These are phyloP conservation scores for Caenorhabditis inopinata DNA, from an alignment of 1,140 invertebrate species.

Conservation along the genomic window DNA sequence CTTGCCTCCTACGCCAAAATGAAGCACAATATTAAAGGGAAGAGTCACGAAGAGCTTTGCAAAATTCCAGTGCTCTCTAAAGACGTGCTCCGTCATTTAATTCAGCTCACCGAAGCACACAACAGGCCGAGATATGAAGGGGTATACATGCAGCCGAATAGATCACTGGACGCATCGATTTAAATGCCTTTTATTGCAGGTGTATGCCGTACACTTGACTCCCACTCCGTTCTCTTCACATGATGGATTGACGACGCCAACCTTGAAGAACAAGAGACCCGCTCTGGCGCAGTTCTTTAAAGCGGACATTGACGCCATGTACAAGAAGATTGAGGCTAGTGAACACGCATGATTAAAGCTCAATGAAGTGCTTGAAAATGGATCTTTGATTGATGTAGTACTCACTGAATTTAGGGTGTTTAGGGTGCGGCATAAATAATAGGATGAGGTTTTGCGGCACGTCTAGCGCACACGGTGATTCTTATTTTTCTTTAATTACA, in stretches of 20 bases:
- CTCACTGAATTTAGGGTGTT: no score
- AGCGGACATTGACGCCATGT: not conserved
- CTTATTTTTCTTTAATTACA: no score
- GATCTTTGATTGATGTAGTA: no score
- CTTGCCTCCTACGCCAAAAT: not conserved
- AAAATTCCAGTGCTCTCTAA: not conserved
- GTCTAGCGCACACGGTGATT: no score
- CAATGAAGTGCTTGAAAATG: no score
- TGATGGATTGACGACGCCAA: slow-evolving; percentile 3
- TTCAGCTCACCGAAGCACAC: not conserved
- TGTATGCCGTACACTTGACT: not conserved
- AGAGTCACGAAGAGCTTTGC: not conserved
- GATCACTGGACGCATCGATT: no score
- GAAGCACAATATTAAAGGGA: not conserved
- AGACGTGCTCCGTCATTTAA: not conserved
- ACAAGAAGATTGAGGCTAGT: slow-evolving; percentile 6
- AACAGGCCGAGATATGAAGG: slow-evolving; percentile 13
- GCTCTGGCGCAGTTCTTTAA: not conserved
- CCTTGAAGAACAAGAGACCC: slow-evolving; percentile 7
- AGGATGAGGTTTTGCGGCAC: no score
- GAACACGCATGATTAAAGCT: not conserved
- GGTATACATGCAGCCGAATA: no score
- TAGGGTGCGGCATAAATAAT: no score
- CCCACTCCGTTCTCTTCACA: not conserved
- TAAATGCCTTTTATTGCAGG: not conserved